Base-by-base conservation (phyloP, 2,888 invertebrate species). In the Hypomecis punctinalis region DNA sequence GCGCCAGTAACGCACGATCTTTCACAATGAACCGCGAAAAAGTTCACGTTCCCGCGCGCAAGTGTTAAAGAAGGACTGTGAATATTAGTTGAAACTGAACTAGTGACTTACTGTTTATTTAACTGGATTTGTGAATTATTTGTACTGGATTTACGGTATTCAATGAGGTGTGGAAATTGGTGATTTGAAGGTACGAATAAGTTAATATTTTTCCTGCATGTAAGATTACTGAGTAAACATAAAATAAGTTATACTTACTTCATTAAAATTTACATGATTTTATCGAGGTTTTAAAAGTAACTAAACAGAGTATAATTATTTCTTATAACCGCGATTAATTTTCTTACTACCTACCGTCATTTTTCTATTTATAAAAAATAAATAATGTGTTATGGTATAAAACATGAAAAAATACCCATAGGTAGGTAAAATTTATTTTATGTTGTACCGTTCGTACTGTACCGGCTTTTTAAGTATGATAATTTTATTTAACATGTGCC, bases 11-110 rank as follows among this genome's bases (percentile, higher is more conserved):
- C 79, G 83, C 82, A 85, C 85, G 82, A 78, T 75, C 75, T 76
- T 70, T 76, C 72, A 86, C 82, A 84, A 89, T 89, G 85, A 79
- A 75, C 76, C 79, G 84, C 84, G 87, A 90, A 90, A 86, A 88
- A 83, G 77, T 79, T 81, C 72, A 83, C 78, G 81, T 87, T 88
- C 84, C 82, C 83, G 87, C 85, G 87, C 80, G 73, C 80, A 55
- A 59, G 85, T 88, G 82, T 74, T 75, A 80, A 82, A 81, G 63
- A 79, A 78, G 86, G 90, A 89, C 85, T 85, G 87, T 90, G 40
- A 33, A 56, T 45, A 45, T 0, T 4, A n/a, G n/a, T 35, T 43
- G 35, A 43, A 53, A 11, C 39, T 39, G 39, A 56, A 40, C 55
- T 37, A 5, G 90, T 85, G 87, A 88, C 86, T 80, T 84, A 77